Evolutionary conservation across 2,113 vertebrate species (phyloP).

Genomic region (Tachysurus fulvidraco): DNA sequence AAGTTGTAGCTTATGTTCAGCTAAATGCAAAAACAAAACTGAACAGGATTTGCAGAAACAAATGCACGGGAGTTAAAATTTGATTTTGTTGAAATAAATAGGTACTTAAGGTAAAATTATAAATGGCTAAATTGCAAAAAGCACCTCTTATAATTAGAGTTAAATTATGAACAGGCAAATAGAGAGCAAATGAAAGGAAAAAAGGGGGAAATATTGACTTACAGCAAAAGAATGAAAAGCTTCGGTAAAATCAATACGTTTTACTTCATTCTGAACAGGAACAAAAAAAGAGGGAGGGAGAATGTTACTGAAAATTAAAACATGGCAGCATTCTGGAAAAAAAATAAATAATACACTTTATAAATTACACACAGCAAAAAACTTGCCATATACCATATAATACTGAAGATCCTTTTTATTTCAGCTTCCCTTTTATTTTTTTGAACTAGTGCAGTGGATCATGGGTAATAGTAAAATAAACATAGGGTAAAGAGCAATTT

Average conservation of each 20-base stretch:
- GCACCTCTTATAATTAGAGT: slow-evolving; percentile 57
- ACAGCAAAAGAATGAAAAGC: slow-evolving; percentile 85
- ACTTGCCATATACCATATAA: neutral
- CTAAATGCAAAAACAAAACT: slow-evolving; percentile 13
- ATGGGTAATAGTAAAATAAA: slow-evolving; percentile 8
- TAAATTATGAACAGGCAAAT: slow-evolving; percentile 54
- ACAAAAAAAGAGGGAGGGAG: slow-evolving; percentile 63
- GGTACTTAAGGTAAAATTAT: slow-evolving; percentile 41
- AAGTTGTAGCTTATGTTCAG: neutral
- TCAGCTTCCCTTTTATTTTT: neutral
- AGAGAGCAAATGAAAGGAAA: slow-evolving; percentile 67
- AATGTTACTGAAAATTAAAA: slow-evolving; percentile 66
- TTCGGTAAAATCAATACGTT: slow-evolving; percentile 83
- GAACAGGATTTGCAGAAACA: slow-evolving; percentile 20
- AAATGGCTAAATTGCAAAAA: slow-evolving; percentile 35
- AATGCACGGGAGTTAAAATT: neutral
- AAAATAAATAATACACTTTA: neutral
- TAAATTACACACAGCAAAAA: neutral
- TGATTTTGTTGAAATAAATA: neutral
- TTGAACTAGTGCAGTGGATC: neutral
- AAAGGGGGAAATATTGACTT: slow-evolving; percentile 77
- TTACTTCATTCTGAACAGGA: slow-evolving; percentile 80
- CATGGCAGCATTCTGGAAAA: slow-evolving; percentile 65
- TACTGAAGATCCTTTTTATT: neutral
- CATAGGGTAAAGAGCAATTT: neutral